Base-by-base conservation (phyloP, 2,888 invertebrate genomes). In the Diplolepis rosae region DNA sequence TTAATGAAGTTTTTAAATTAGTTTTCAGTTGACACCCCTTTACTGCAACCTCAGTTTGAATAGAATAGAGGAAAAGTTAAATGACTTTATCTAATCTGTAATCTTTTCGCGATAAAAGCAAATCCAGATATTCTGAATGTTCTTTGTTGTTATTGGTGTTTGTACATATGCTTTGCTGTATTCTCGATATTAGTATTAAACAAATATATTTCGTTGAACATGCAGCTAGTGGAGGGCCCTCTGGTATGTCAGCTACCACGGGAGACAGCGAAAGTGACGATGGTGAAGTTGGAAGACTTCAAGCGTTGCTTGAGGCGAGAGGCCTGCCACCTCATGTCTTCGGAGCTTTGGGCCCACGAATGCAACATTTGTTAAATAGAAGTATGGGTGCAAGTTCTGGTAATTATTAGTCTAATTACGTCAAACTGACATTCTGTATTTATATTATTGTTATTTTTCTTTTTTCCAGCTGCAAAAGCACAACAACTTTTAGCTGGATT, bases 241-340 rank as follows among this genome's bases (percentile, higher is more conserved):
- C 89, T 39, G 89, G 89, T 66, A 88, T 89, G 82, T 83, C 88
- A 2, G 89, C 87, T 42, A 89, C 89, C 9, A 91, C 91, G 11
- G 90, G 91, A 13, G 93, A 94, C 82, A 93, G 93, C 32, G 94
- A 95, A 85, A 93, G 94, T 81, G 98, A 98, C 90, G 98, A 98
- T 88, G 96, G 95, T 82, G 98, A 98, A 90, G 98, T 98, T 87
- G 98, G 98, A 45, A 93, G 98, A 65, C 91, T 98, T 71, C 98
- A 98, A 89, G 98, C 98, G 27, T 90, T 98, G 82, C 91, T 98
- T 67, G 98, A 98, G 90, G 96, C 98, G 13, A 92, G 98, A 79
- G 98, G 98, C 28, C 89, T 98, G 79, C 98, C 98, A n/a, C 98
- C 98, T 13, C 98, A 98, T 88, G 91, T 99, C 74, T 96, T 99